Evolutionary conservation across 2,797 vertebrate genomes (phyloP).

Genomic region (Bradypus variegatus): DNA sequence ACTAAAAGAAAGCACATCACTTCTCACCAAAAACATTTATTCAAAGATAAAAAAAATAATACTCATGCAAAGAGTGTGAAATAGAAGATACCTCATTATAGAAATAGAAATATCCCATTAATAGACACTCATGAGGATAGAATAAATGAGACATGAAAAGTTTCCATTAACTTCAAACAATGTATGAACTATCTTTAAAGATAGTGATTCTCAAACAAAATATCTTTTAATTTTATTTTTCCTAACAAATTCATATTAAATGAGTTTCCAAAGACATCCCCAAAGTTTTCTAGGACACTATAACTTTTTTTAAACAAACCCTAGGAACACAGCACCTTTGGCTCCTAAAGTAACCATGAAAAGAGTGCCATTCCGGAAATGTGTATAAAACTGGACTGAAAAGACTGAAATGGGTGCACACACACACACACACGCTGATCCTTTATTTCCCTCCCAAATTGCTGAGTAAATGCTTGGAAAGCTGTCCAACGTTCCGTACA

Average conservation of each 20-base stretch:
- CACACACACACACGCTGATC: background rate
- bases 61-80: background rate
- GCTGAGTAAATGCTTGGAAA: background rate
- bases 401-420: background rate
- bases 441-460: no score
- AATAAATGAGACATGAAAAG: background rate
- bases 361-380: accelerated
- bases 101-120: background rate
- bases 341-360: background rate
- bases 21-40: background rate
- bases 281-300: background rate
- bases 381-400: background rate
- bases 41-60: background rate
- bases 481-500: background rate
- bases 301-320: background rate
- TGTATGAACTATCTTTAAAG: background rate
- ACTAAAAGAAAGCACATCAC: background rate
- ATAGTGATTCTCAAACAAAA: background rate
- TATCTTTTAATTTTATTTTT: background rate
- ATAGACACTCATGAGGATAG: background rate
- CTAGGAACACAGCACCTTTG: background rate
- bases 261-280: background rate
- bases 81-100: background rate
- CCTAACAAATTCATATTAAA: background rate
- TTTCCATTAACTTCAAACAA: background rate